Evolutionary conservation across 2,113 vertebrate species (phyloP), one percentile per base, ranked within the genome.

Genomic region (Callipepla californica): DNA sequence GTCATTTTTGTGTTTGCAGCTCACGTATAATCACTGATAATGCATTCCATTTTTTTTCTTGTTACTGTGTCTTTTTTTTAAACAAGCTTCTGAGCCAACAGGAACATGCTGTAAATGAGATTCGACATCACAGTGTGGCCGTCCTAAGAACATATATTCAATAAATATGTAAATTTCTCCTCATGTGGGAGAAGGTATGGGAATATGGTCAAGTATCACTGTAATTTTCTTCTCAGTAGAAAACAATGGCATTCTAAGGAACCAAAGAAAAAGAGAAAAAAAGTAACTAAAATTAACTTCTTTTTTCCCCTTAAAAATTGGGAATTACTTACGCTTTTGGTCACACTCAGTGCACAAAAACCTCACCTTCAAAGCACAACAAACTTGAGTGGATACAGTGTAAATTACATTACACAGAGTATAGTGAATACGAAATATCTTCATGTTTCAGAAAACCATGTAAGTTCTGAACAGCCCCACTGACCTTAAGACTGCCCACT

Each of bases 161-260:
- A 96, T 93, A 95, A 94, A 94, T 79, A 95, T 93, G 92, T 73
- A 96, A 95, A 97, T 67, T 42, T 95, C 67, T 95, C 87, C 87
- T 96, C 78, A 90, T 85, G 89, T 94, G 87, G 74, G 80, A 94
- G 94, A 80, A 96, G 55, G 78, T 68, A n/a, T 40, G 32, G 55
- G 69, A 91, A 92, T 67, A 63, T 62, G 65, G 68, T 92, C 72
- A 92, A 89, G 42, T 83, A 73, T 76, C 65, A 85, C 45, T 91
- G 92, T 53, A 93, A 90, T 94, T 70, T 91, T 70, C 75, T 75
- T 93, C 88, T 79, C 38, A 47, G 50, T 45, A 36, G 66, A 96
- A 93, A 92, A 94, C 47, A 94, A 22, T 50, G 94, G 48, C 73
- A 59, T 32, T 67, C 15, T 77, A 77, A 90, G 47, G 28, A 87